phyloP scores from a whole-genome alignment of 2,797 vertebrate species.

The Xenentodon cancila region DNA sequence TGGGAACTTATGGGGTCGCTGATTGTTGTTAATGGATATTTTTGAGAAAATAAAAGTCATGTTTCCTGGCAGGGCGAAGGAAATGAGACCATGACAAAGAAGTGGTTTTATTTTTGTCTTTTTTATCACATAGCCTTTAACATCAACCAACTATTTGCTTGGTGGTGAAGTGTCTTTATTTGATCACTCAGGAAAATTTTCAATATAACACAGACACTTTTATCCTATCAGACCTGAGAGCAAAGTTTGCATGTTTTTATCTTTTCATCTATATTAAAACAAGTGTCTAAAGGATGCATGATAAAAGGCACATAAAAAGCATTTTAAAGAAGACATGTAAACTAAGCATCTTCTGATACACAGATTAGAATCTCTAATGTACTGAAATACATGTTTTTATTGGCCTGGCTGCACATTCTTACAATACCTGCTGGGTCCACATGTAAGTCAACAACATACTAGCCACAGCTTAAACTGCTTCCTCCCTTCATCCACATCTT shows the following conservation, averaged over 20 bases:
- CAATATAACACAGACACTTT: too few relatives aligned
- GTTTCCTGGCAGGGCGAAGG: conserved; percentile 46
- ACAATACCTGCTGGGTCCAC: conserved; percentile 16
- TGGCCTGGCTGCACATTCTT: conserved; percentile 10
- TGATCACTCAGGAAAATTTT: too few relatives aligned
- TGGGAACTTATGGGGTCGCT: conserved; percentile 56
- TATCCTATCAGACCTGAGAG: too few relatives aligned
- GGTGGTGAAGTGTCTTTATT: too few relatives aligned
- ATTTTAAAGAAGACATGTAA: too few relatives aligned
- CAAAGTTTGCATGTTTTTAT: too few relatives aligned
- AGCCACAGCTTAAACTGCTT: conserved; percentile 22
- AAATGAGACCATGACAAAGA: conserved; percentile 10
- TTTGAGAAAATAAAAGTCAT: conserved; percentile 52
- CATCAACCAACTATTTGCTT: too few relatives aligned
- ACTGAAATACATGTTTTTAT: conserved; percentile 15
- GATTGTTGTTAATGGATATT: conserved; percentile 62
- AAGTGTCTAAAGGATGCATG: too few relatives aligned
- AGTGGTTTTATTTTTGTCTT: conserved; percentile 1
- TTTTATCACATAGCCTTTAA: neutral
- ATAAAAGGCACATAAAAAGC: too few relatives aligned
- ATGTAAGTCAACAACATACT: conserved; percentile 50
- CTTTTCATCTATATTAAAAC: too few relatives aligned
- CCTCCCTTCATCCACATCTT: conserved; percentile 46
- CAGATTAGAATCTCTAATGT: neutral
- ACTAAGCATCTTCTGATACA: neutral